Evolutionary conservation across 2,113 vertebrate genomes (phyloP), one percentile per base, ranked within the genome.

Genomic region (Alouatta palliata): DNA sequence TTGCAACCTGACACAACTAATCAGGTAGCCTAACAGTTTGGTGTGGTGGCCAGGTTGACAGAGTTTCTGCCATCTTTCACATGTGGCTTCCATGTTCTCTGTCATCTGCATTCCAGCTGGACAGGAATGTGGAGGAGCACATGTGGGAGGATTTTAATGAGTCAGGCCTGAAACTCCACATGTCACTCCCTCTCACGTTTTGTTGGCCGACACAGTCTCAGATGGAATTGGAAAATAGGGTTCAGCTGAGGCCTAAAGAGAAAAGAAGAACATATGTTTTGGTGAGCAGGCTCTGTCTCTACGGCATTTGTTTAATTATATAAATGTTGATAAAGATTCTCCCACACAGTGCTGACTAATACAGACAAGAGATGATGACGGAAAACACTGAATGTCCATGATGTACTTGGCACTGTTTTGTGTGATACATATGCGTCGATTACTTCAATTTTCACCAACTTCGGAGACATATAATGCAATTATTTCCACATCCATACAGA

Each of bases 251-350:
- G 70, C 56, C 25, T 75, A 87, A 43, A 54, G 81, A 83, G 87
- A 47, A 82, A 91, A 93, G 8, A 35, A 94, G 35, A 19, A 25
- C 40, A 76, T 43, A 76, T 30, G 6, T 52, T 81, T 81, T 70
- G 47, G 5, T 40, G 35, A 96, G 8, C 27, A 21, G 27, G 13
- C 17, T 92, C 80, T 94, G n/a, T 96, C 93, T 95, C 82, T 98
- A 85, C 95, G 92, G 95, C 32, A 96, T 90, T 83, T 47, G 96
- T 79, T 94, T 64, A 66, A 70, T 81, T 82, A 27, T 32, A 58
- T 10, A 45, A 98, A 92, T 82, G 97, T 97, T 79, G 93, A 97
- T 97, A 86, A 93, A 35, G 52, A 66, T 77, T 32, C 52, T 90
- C 47, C 37, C 68, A 81, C 40, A 66, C 1, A 13, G 10, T 30